Conservation (phyloP, 2,797 vertebrate genomes). For the Macropus fuliginosus region DNA sequence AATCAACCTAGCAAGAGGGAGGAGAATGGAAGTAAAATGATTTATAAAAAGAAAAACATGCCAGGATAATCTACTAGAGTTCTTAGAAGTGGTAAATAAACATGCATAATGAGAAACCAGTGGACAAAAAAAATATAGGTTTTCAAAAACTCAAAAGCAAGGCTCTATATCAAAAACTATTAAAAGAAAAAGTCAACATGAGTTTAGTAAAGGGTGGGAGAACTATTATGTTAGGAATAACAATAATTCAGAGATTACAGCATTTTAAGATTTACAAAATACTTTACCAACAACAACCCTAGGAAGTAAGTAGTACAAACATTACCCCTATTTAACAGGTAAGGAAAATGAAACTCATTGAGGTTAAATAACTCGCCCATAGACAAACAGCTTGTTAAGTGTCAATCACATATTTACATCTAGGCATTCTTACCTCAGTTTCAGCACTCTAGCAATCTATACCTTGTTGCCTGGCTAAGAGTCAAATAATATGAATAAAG, state of each 20-base stretch:
- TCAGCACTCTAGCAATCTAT: neutral
- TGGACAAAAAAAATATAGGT: neutral
- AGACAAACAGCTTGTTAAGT: neutral
- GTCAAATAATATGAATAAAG: neutral
- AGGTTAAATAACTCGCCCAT: no score
- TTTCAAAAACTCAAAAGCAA: slow-evolving; percentile 18
- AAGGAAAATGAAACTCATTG: no score
- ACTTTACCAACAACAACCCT: no score
- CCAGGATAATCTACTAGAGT: neutral
- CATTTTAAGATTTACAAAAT: neutral
- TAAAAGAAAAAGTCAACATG: neutral
- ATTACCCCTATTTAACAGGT: no score
- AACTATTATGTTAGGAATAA: neutral
- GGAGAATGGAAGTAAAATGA: no score
- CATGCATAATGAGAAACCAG: slow-evolving; percentile 17
- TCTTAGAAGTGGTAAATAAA: neutral
- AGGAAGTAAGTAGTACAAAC: no score
- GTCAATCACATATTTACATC: neutral
- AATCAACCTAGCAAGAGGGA: no score
- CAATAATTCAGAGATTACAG: neutral
- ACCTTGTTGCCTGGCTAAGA: neutral
- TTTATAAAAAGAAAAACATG: no score
- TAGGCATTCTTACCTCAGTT: neutral
- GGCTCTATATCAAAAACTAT: neutral
- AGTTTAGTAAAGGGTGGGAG: neutral